Percentiles rank a stretch among this genome's conserved stretches.
Evolutionary conservation across 37 sponge, comb jelly and placozoan species (phyloP).

Genomic region (Lycopodina hypogea): DNA sequence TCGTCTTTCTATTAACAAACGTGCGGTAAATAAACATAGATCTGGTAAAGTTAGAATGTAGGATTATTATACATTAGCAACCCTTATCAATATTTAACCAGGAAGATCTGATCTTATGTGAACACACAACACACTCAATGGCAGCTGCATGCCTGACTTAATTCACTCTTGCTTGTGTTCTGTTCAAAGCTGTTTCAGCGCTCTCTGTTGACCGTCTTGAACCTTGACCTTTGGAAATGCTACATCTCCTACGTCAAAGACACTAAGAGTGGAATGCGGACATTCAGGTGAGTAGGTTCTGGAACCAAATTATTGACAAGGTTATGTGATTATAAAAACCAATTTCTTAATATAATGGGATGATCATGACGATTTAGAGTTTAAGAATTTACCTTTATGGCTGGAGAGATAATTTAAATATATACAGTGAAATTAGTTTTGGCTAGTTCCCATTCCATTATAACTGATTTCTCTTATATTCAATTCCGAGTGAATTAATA

Average conservation of each 20-base stretch:
- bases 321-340: neutral
- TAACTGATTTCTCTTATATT: too few species aligned
- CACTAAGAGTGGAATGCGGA: slow-evolving; percentile 74
- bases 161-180: too few species aligned
- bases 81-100: too few species aligned
- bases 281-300: slow-evolving; percentile 69
- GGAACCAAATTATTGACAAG: neutral
- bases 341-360: neutral
- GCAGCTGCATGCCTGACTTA: too few species aligned
- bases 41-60: too few species aligned
- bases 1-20: too few species aligned
- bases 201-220: slow-evolving; percentile 86
- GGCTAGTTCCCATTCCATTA: too few species aligned
- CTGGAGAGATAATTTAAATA: neutral
- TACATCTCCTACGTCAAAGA: slow-evolving; percentile 94
- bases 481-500: too few species aligned
- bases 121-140: too few species aligned
- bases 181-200: slow-evolving; percentile 82
- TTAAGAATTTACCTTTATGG: neutral
- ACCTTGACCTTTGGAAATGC: slow-evolving; percentile 91
- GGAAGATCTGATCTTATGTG: too few species aligned
- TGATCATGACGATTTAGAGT: neutral
- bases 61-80: too few species aligned
- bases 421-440: neutral
- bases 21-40: too few species aligned